A percentile compares a stretch with the other conserved stretches of the same genome.
Evolutionary conservation across 2,797 vertebrate species (phyloP).

Genomic region (Valencia hispanica): DNA sequence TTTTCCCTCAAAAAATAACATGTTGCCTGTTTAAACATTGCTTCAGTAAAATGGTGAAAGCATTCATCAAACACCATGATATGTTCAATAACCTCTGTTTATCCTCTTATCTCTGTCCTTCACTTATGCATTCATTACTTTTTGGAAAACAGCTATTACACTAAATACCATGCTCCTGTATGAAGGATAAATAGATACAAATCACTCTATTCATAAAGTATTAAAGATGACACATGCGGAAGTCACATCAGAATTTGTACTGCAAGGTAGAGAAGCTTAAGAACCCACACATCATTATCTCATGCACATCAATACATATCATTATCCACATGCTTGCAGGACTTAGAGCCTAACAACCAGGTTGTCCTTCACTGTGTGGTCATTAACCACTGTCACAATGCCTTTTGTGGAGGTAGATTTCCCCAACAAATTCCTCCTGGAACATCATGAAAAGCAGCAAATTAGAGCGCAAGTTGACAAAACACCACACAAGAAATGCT

Average conservation of each 20-base stretch:
- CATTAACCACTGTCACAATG: slow-evolving; percentile 66
- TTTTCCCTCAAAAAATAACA: slow-evolving; percentile 7
- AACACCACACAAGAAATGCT: slow-evolving; percentile 19
- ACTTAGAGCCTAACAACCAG: slow-evolving; percentile 56
- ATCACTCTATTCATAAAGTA: slow-evolving; percentile 35
- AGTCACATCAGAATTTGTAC: slow-evolving; percentile 15
- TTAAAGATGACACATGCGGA: slow-evolving; percentile 1
- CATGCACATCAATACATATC: slow-evolving; percentile 49
- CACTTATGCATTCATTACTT: slow-evolving; percentile 4
- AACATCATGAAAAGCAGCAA: slow-evolving; percentile 52
- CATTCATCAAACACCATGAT: neutral
- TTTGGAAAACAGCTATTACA: slow-evolving; percentile 31
- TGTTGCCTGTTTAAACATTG: neutral
- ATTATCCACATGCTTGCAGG: slow-evolving; percentile 49
- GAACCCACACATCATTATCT: slow-evolving; percentile 40
- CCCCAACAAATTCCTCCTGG: slow-evolving; percentile 58
- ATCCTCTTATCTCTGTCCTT: slow-evolving; percentile 4
- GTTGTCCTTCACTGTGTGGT: slow-evolving; percentile 63
- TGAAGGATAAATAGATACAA: slow-evolving; percentile 28
- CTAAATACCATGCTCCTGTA: slow-evolving; percentile 14
- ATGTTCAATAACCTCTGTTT: neutral
- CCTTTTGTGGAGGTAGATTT: slow-evolving; percentile 56
- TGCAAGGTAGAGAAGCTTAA: slow-evolving; percentile 15
- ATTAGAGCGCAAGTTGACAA: slow-evolving; percentile 33
- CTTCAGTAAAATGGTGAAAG: neutral